phyloP scores from a whole-genome alignment of 2,113 vertebrate genomes.

The Anser brachyrhynchus region DNA sequence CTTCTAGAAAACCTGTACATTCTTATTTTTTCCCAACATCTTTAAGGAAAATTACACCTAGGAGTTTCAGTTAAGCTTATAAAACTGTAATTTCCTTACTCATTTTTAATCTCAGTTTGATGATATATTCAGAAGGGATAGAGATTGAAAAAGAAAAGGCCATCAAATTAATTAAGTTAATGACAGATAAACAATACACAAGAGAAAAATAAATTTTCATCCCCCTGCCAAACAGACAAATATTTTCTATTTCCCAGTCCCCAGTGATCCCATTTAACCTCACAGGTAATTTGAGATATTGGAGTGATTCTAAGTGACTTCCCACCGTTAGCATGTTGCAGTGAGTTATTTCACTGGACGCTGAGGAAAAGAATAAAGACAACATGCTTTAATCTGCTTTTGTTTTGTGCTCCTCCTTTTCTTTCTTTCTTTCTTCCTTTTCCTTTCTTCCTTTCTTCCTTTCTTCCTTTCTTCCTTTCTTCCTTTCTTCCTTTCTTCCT shows the following conservation, averaged over 20 bases:
- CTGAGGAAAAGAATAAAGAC: neutral
- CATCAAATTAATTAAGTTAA: neutral
- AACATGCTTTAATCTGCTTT: neutral
- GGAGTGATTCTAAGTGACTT: neutral
- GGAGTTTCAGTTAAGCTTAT: neutral
- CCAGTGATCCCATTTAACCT: neutral
- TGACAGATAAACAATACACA: neutral
- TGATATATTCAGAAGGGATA: neutral
- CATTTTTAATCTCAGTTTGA: neutral
- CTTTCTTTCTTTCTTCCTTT: neutral
- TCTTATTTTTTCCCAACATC: too few relatives aligned
- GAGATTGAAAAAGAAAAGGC: neutral
- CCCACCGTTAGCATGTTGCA: neutral
- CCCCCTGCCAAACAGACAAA: neutral
- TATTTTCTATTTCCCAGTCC: neutral
- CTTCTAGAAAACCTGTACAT: neutral
- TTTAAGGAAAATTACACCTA: neutral
- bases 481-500: too few relatives aligned
- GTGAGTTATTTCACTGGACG: neutral
- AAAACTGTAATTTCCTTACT: neutral
- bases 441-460: too few relatives aligned
- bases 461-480: too few relatives aligned
- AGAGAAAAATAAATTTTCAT: neutral
- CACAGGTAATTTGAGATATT: neutral
- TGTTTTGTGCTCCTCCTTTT: neutral